A percentile compares a stretch with the other conserved stretches of the same genome.
Conservation (phyloP, 2,113 vertebrate genomes). For the Callocephalon fimbriatum region DNA sequence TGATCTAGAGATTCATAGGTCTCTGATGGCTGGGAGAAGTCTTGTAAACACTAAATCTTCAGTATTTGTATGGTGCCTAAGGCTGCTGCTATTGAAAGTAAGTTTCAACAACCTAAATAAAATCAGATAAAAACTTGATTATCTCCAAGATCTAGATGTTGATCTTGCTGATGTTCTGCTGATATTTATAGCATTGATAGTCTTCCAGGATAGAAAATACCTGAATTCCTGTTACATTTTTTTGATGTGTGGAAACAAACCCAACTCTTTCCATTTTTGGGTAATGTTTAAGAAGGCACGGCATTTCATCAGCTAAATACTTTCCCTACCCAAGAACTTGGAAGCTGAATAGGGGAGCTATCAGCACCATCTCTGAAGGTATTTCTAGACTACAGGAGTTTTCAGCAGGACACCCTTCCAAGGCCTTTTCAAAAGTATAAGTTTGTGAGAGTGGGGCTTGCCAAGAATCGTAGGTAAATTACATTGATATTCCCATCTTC, state of each 20-base stretch:
- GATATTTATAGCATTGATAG: background rate
- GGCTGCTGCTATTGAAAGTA: background rate
- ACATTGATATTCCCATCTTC: background rate
- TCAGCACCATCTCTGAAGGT: background rate
- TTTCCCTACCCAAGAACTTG: background rate
- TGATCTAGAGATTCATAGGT: background rate
- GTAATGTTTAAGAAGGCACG: background rate
- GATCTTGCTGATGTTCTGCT: background rate
- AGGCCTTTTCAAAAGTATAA: background rate
- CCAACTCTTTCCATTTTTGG: background rate
- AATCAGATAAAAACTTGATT: background rate
- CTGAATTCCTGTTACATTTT: background rate
- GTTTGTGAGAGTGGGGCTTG: background rate
- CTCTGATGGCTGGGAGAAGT: background rate
- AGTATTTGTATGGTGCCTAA: rapidly evolving
- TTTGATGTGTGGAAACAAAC: background rate
- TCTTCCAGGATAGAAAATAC: background rate
- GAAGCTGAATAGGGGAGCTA: background rate
- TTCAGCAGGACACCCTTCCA: background rate
- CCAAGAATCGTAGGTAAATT: background rate
- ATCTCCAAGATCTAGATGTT: background rate
- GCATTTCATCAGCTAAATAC: background rate
- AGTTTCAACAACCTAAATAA: background rate
- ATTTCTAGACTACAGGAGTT: background rate
- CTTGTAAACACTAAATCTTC: background rate